phyloP scores from a whole-genome alignment of 2,888 invertebrate species.

The Agrochola lychnidis region DNA sequence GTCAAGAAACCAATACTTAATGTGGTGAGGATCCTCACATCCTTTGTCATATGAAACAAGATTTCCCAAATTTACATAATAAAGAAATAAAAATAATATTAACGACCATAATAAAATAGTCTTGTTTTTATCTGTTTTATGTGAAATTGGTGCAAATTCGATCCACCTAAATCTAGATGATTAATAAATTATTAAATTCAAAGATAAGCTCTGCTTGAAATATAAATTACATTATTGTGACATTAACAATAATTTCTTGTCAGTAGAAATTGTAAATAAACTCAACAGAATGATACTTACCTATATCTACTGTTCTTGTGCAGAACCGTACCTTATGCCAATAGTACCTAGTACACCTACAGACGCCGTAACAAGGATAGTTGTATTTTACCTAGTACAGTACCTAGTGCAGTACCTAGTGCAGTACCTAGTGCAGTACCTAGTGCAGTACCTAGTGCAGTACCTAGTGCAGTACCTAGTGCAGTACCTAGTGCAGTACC shows the following conservation, averaged over 20 bases:
- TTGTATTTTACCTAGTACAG: no score
- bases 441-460: no score
- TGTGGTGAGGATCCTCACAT: background rate
- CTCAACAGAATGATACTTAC: no score
- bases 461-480: no score
- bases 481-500: no score
- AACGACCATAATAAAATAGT: conserved; percentile 25
- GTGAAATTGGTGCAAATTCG: background rate
- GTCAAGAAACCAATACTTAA: conserved; percentile 14
- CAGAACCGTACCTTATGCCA: background rate
- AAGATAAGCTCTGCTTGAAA: background rate
- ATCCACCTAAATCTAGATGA: conserved; percentile 9
- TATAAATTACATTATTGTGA: conserved; percentile 17
- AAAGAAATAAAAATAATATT: conserved; percentile 50
- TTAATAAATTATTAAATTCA: conserved; percentile 10
- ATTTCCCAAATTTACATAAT: conserved; percentile 27
- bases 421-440: no score
- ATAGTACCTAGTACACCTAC: no score
- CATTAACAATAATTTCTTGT: conserved; percentile 1
- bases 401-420: no score
- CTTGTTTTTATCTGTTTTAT: conserved; percentile 17
- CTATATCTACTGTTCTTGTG: background rate
- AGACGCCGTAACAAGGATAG: no score
- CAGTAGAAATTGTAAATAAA: background rate
- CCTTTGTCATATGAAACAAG: conserved; percentile 30